Base-by-base conservation (phyloP, 2,888 invertebrate genomes). In the Macrosoma leucophasiata region DNA sequence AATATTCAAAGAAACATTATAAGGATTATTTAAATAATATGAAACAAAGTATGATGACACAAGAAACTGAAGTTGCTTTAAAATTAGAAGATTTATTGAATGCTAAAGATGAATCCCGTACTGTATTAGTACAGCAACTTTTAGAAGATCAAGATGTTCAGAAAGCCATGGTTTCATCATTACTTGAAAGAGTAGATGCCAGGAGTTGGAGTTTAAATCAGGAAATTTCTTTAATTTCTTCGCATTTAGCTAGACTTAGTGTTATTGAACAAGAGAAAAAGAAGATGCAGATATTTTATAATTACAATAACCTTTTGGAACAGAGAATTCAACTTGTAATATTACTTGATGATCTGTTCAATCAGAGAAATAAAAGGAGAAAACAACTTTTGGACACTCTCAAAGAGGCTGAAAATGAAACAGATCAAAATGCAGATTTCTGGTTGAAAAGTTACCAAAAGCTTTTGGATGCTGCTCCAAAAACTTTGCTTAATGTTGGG, bases 371-470 rank as follows among this genome's bases (percentile, higher is more conserved):
- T 50, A 85, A 86, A 46, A 82, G 92, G 47, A 85, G 89, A 46
- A 71, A 85, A 37, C 89, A 92, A 58, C 73, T 93, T 28, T 68
- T 91, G 36, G 85, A 88, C 9, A 91, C 91, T 1, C 73, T 93
- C 54, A 85, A 87, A 52, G 89, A 89, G 57, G 91, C 95, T 85
- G 94, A 95, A 68, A 77, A 48, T 47, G 77, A 84, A 46, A 81
- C 73, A 38, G 74, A 77, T 46, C 73, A 64, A 29, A 68, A 78
- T 2, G 74, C 85, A 49, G 89, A 89, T 57, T 92, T 91, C 64
- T 92, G 92, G 92, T 71, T 93, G 43, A 85, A 88, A 56, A 95
- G 95, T 67, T 96, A 94, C 67, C 95, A 96, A 67, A 88, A 89
- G 47, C 72, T 96, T 23, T 84, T 95, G 61, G 93, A 95, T 61